Base-by-base conservation (phyloP, 2,113 vertebrate genomes). In the Cynopterus brachyotis region DNA sequence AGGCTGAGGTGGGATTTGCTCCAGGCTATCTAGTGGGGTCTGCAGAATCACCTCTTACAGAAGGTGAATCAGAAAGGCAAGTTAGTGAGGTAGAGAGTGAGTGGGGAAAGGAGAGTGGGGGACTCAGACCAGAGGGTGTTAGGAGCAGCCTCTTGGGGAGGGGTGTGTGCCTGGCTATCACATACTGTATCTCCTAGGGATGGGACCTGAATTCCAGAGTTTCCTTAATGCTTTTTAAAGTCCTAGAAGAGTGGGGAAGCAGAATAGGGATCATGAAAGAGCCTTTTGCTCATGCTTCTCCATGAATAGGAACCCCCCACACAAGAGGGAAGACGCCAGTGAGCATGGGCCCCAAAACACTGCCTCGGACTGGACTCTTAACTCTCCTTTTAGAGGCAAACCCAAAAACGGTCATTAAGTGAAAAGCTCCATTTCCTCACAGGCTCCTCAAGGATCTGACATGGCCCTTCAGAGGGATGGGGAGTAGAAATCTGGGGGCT, bases 291-390 rank as follows among this genome's bases (percentile, higher is more conserved):
- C 22, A 30, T 84, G 83, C 32, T 93, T 76, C 22, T 84, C 20
- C 32, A 12, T 42, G 28, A 92, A 62, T 64, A 93, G 30, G 37
- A 67, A 37, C 1, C 2, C 30, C 9, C 67, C 26, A 64, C 42
- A 76, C 28, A 32, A 60, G 24, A 73, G 32, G 17, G 42, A 89
- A 47, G 5, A 57, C 73, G 22, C 24, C 37, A 62, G 7, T 57
- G 15, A 76, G 62, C 70, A 97, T 50, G 96, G 81, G 76, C 85
- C 91, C 93, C 45, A 85, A 93, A 85, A 95, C 13, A 30, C 16
- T 69, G 28, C 12, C 19, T 89, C 13, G 42, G 35, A n/a, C 19
- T 20, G 26, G 55, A 30, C 79, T 62, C 20, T 57, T 19, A 73
- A 16, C 24, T 37, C 12, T 81, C 69, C 35, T 80, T 72, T 91